Evolutionary conservation across 2,888 invertebrate species (phyloP).

Genomic region (Trachelus tabidus): DNA sequence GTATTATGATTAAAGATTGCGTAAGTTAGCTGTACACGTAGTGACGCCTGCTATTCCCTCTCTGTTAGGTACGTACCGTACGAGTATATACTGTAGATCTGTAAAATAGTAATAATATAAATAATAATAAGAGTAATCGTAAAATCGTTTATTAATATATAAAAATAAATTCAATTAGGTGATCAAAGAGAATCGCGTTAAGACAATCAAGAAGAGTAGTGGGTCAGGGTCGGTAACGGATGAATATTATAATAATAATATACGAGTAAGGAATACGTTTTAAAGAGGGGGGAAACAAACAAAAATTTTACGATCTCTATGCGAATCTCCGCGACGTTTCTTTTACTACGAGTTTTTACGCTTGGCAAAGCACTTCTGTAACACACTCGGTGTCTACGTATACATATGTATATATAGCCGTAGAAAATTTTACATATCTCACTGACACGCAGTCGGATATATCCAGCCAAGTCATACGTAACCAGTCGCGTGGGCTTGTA

Average conservation of each 20-base stretch:
- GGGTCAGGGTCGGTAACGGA: slow-evolving; percentile 23
- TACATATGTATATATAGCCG: slow-evolving; percentile 10
- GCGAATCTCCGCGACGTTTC: slow-evolving; percentile 16
- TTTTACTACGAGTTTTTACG: slow-evolving; percentile 4
- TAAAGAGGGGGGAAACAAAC: neutral
- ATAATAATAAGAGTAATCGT: neutral
- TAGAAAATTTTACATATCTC: slow-evolving; percentile 6
- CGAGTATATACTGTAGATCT: neutral
- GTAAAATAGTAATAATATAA: neutral
- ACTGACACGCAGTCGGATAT: neutral
- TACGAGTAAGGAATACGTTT: neutral
- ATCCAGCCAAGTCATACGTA: neutral
- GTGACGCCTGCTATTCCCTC: neutral
- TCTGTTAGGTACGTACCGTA: neutral
- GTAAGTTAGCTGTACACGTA: neutral
- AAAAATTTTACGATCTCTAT: slow-evolving; percentile 15
- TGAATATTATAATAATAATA: slow-evolving; percentile 10
- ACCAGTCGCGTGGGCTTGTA: neutral
- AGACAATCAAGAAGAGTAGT: slow-evolving; percentile 62
- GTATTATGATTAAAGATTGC: slow-evolving; percentile 24
- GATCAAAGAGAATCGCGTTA: slow-evolving; percentile 55
- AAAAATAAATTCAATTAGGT: neutral
- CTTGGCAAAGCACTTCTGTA: slow-evolving; percentile 10
- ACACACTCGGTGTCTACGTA: neutral
- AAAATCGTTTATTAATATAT: neutral